Conservation (phyloP, 2,113 vertebrate species). For the Brachypteracias leptosomus region DNA sequence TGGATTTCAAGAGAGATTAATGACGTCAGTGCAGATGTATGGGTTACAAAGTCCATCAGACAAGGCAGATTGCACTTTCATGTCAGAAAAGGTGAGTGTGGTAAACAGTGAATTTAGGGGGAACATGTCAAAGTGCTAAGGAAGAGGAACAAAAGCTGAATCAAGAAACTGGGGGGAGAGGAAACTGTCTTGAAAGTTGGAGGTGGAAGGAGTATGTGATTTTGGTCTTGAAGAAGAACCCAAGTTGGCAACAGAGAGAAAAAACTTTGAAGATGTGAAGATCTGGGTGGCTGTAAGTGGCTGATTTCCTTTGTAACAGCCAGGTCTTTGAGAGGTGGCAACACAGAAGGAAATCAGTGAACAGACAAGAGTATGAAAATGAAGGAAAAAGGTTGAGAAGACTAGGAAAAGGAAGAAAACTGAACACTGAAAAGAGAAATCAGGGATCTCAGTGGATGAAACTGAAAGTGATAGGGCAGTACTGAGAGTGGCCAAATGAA, state of each 20-base stretch:
- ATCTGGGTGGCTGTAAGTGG: not conserved
- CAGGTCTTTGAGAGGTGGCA: not conserved
- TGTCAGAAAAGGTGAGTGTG: not conserved
- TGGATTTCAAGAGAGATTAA: not conserved
- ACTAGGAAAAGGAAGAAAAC: not conserved
- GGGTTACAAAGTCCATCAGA: not conserved
- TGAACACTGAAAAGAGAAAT: not conserved
- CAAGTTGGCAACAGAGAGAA: not conserved
- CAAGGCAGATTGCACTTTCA: not conserved
- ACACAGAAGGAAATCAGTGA: not conserved
- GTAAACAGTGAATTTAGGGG: not conserved
- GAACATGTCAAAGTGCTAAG: not conserved
- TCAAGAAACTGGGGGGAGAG: not conserved
- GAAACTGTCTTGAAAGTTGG: not conserved
- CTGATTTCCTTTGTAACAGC: not conserved
- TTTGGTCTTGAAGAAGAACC: not conserved
- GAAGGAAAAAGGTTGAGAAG: not conserved
- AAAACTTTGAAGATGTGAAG: not conserved
- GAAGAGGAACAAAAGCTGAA: not conserved
- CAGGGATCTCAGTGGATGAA: not conserved
- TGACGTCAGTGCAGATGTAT: not conserved
- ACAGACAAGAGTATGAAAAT: accelerated
- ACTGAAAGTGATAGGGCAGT: not conserved
- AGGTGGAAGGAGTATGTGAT: not conserved
- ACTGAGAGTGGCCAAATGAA: not conserved